Conservation (phyloP, 2,113 vertebrate species). For the Typhlomys cinereus region DNA sequence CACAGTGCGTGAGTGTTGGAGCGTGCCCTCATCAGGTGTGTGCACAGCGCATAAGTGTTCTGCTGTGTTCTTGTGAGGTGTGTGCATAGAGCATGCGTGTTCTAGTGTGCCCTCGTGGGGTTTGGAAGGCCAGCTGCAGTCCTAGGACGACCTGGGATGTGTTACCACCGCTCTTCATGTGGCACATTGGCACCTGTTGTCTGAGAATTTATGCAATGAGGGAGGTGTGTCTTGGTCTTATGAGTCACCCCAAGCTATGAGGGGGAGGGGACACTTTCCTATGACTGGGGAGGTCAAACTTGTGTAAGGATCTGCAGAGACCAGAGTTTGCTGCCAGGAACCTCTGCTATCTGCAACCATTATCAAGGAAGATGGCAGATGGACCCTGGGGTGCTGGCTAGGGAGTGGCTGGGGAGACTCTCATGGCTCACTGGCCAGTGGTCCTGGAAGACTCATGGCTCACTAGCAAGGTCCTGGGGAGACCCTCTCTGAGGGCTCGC, state of each 20-base stretch:
- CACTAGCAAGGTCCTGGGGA: too few species aligned
- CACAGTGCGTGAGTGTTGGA: fast-evolving
- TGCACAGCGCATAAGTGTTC: fast-evolving
- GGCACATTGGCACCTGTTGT: neutral
- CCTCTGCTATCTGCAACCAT: neutral
- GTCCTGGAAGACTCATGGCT: too few species aligned
- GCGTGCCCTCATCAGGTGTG: neutral
- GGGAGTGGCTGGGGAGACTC: neutral
- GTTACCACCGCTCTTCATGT: neutral
- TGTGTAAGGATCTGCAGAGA: neutral
- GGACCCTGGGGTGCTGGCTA: fast-evolving
- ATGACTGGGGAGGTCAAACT: neutral
- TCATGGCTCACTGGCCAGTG: too few species aligned
- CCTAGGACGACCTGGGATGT: fast-evolving
- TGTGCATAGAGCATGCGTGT: fast-evolving
- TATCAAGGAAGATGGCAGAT: neutral
- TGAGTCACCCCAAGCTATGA: neutral
- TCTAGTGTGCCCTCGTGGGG: neutral
- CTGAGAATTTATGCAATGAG: neutral
- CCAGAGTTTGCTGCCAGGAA: fast-evolving
- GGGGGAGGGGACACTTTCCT: neutral
- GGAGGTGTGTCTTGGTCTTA: fast-evolving
- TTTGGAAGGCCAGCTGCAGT: neutral
- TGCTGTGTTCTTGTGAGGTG: too few species aligned
- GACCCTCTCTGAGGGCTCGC: too few species aligned